Evolutionary conservation across 2,797 vertebrate species (phyloP).

Genomic region (Craterocephalus amniculus): DNA sequence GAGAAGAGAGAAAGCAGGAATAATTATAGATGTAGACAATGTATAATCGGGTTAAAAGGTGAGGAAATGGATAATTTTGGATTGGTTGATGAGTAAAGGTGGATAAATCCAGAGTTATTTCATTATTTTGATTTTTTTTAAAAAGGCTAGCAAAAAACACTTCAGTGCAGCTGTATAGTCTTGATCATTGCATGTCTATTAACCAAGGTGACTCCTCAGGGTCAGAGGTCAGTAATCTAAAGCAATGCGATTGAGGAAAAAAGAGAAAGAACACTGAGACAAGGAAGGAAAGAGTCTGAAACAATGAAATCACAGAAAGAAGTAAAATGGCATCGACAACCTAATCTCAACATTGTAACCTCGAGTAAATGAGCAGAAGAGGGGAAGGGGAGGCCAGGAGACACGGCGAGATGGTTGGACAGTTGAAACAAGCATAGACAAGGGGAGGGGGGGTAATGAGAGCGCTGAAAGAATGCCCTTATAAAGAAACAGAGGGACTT

Average conservation of each 20-base stretch:
- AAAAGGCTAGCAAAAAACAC: constrained; percentile 35
- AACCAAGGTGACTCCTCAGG: constrained; percentile 65
- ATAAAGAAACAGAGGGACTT: constrained; percentile 33
- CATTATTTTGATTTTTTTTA: constrained; percentile 8
- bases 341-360: constrained; percentile 77
- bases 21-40: background rate
- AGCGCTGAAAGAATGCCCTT: constrained; percentile 59
- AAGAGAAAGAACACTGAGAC: constrained; percentile 45
- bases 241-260: constrained; percentile 50
- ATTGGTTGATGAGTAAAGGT: constrained; percentile 13
- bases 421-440: constrained; percentile 47
- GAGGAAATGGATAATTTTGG: constrained; percentile 9
- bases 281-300: constrained; percentile 61
- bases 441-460: constrained; percentile 51
- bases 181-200: constrained; percentile 41
- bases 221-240: constrained; percentile 68
- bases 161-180: constrained; percentile 34
- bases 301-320: constrained; percentile 70
- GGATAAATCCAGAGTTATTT: constrained; percentile 21
- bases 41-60: background rate
- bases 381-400: constrained; percentile 53
- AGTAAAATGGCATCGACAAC: constrained; percentile 79
- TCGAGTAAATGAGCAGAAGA: constrained; percentile 72
- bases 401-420: constrained; percentile 48
- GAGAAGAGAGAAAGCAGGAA: background rate